Evolutionary conservation across 2,797 vertebrate genomes (phyloP), one percentile per base, ranked within the genome.

Genomic region (Periophthalmus magnuspinnatus): DNA sequence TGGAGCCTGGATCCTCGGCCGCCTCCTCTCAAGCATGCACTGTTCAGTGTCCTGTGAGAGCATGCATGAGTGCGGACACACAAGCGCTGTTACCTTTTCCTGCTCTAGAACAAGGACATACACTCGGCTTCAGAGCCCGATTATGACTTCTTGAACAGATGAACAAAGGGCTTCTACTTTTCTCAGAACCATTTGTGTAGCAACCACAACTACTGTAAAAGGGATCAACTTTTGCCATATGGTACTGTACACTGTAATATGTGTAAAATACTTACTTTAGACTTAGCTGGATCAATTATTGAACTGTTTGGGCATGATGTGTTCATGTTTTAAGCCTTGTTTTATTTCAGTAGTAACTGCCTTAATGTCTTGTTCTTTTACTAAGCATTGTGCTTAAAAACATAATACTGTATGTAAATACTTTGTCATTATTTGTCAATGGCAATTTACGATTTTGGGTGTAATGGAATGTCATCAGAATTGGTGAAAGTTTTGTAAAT

Each of bases 111-210:
- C 72, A 77, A 74, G 69, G 56, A 70, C 48, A 32, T 48, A 41
- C 65, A 58, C 63, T 36, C 10, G 52, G 68, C 76, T 72, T 77
- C 72, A 71, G 75, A 67, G 47, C 72, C 77, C 34, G 58, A 81
- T 71, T 33, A 65, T 47, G 80, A 78, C 71, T 71, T 84, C 68
- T 41, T 70, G 69, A 74, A 65, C 62, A 50, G 69, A 74, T 84
- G 79, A 83, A 84, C 71, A 83, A 86, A 93, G 91, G 92, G 89
- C 90, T 93, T 90, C 76, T 75, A 81, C 74, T 72, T 88, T 79
- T 76, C 71, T 78, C 74, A 77, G 50, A 70, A 81, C 70, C 62
- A 65, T 78, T 69, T 80, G 67, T 48, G 69, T 75, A 55, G 19
- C 60, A 74, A 65, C 71, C 67, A 54, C 50, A 57, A 45, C 8